Evolutionary conservation across 1,140 invertebrate genomes (phyloP).

Genomic region (Gryon sp.): DNA sequence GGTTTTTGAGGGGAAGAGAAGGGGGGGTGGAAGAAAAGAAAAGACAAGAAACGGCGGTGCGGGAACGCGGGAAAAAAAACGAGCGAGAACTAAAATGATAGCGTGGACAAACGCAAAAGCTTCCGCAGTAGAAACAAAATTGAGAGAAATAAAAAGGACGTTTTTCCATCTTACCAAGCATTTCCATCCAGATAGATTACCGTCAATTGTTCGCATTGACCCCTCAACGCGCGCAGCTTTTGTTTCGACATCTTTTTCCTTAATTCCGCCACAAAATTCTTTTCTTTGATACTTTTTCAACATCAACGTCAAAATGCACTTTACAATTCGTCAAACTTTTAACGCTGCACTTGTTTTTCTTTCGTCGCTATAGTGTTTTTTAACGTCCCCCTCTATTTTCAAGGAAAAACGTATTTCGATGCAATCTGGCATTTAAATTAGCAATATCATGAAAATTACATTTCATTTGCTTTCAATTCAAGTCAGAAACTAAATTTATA

Average conservation of each 20-base stretch:
- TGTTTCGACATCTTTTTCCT: slow-evolving; percentile 56
- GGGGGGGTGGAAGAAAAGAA: neutral
- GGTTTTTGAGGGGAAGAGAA: slow-evolving; percentile 41
- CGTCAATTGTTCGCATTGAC: slow-evolving; percentile 61
- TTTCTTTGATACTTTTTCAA: slow-evolving; percentile 45
- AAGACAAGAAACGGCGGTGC: no score
- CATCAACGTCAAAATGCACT: slow-evolving; percentile 53
- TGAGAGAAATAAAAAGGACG: slow-evolving; percentile 59
- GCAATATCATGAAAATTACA: no score
- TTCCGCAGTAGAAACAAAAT: slow-evolving; percentile 58
- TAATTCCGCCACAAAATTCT: slow-evolving; percentile 42
- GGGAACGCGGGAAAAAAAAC: neutral
- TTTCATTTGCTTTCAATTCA: no score
- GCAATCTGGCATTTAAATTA: no score
- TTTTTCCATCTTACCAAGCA: slow-evolving; percentile 59
- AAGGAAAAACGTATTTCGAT: no score
- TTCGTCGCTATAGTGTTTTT: slow-evolving; percentile 16
- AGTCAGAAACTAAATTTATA: no score
- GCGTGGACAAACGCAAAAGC: slow-evolving; percentile 40
- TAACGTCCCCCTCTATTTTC: slow-evolving; percentile 1
- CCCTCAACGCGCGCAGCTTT: slow-evolving; percentile 39
- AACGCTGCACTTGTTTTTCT: slow-evolving; percentile 38
- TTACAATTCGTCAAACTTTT: slow-evolving; percentile 45
- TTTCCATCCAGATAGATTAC: slow-evolving; percentile 64
- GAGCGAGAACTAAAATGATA: neutral